Percentiles rank a stretch among this genome's conserved stretches.
These are phyloP conservation scores for Archips xylosteana DNA, from an alignment of 2,888 invertebrate genomes.

Conservation along the genomic window DNA sequence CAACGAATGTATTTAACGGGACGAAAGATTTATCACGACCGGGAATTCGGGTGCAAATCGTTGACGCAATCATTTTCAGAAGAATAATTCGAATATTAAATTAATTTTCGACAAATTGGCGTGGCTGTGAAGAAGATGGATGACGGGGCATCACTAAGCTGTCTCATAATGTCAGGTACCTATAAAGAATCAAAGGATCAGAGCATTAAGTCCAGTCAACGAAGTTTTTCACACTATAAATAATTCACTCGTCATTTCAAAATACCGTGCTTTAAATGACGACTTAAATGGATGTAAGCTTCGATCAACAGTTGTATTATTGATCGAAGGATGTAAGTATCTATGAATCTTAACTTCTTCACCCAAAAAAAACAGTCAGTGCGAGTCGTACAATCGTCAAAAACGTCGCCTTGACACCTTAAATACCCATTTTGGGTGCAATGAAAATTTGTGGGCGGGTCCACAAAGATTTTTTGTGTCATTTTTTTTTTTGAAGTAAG, in stretches of 20 bases:
- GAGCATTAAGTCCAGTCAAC: slow-evolving; percentile 40
- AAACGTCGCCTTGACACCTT: no score
- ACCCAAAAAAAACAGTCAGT: no score
- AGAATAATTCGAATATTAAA: slow-evolving; percentile 37
- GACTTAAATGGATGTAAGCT: no score
- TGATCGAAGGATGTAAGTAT: no score
- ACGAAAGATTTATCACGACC: slow-evolving; percentile 36
- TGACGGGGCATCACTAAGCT: neutral
- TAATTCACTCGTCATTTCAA: neutral
- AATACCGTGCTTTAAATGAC: neutral
- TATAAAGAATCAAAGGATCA: slow-evolving; percentile 38
- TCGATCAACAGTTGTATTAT: no score
- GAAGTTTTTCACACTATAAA: neutral
- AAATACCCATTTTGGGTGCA: no score
- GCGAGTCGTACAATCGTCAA: no score
- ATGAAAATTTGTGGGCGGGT: no score
- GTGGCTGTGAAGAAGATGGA: slow-evolving; percentile 44
- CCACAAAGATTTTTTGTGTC: no score
- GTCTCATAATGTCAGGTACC: neutral
- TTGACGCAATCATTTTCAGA: slow-evolving; percentile 36
- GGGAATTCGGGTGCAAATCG: slow-evolving; percentile 16
- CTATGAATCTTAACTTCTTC: no score
- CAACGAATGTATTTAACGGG: slow-evolving; percentile 65
- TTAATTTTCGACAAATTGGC: slow-evolving; percentile 28
- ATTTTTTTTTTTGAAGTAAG: no score